A percentile compares a stretch with the other conserved stretches of the same genome.
Evolutionary conservation across 2,113 vertebrate species (phyloP).

Genomic region (Hemiprocne comata): DNA sequence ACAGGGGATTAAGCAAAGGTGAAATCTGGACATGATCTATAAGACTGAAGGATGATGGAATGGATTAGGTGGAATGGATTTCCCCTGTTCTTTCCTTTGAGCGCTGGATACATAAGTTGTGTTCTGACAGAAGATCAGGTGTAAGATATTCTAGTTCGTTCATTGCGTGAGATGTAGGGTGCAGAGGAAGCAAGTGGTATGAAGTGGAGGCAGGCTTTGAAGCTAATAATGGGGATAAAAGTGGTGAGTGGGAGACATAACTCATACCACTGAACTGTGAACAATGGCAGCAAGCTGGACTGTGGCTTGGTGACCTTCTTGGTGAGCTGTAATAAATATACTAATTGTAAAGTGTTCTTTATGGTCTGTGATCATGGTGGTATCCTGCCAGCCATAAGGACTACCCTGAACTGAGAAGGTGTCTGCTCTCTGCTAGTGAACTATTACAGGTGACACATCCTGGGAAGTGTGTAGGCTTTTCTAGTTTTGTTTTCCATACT

Average conservation of each 20-base stretch:
- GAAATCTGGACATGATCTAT: not conserved
- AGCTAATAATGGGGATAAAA: slow-evolving; percentile 20
- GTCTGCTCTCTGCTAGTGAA: not conserved
- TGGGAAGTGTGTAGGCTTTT: not conserved
- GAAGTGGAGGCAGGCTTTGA: slow-evolving; percentile 56
- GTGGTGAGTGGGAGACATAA: slow-evolving; percentile 45
- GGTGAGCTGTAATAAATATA: not conserved
- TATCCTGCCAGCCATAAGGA: not conserved
- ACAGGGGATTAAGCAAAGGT: not conserved
- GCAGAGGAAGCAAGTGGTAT: slow-evolving; percentile 19
- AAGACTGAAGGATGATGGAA: not conserved
- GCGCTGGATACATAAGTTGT: not conserved
- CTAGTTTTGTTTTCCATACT: not conserved
- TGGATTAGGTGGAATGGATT: not conserved
- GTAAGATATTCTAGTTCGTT: not conserved
- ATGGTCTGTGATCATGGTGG: not conserved
- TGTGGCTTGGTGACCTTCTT: not conserved
- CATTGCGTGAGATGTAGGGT: not conserved
- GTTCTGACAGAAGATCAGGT: not conserved
- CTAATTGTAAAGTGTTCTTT: not conserved
- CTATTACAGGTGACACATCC: not conserved
- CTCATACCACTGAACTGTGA: not conserved
- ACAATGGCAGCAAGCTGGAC: not conserved
- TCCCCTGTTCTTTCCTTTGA: not conserved
- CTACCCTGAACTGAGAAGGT: not conserved